Evolutionary conservation across 2,797 vertebrate species (phyloP), one percentile per base, ranked within the genome.

Genomic region (Chaetophractus vellerosus): DNA sequence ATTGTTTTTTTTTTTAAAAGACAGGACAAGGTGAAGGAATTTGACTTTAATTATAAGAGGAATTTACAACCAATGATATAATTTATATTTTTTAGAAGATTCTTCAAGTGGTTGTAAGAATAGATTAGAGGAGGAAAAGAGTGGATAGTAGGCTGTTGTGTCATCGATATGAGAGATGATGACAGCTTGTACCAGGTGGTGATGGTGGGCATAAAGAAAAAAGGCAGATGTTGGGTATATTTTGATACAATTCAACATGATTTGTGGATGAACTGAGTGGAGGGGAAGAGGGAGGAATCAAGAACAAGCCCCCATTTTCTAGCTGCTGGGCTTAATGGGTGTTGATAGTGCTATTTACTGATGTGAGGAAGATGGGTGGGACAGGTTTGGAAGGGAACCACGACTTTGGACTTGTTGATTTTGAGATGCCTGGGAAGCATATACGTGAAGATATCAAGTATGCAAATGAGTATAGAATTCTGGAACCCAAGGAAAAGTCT

Each of bases 21-120:
- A 9, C 9, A 61, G 63, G 61, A 92, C 38, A 21, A 61, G 72
- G 72, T 45, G 36, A 84, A 69, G 33, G 28, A 64, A 64, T 36
- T 55, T 52, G n/a, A 71, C 69, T 90, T 94, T 63, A 69, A 69
- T 90, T 63, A 28, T n/a, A 36, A 68, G 52, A 81, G 78, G 15
- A 89, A 23, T 83, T 19, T 83, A 23, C 14, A 55, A 81, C 36
- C 31, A 63, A 14, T 61, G 50, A 61, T 48, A 26, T 48, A 36
- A 14, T 57, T 74, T 74, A 2, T 41, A 90, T 19, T n/a, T n/a
- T 86, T 48, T 66, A 15, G 14, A 66, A 86, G 59, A 87, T 84
- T 59, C 66, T 10, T 48, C 38, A 2, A 19, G 59, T 28, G n/a
- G 76, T 18, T 9, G 9, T 50, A 69, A 82, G 76, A 21, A 61